Evolutionary conservation across 2,888 invertebrate genomes (phyloP).

Genomic region (Trimorus sp.): DNA sequence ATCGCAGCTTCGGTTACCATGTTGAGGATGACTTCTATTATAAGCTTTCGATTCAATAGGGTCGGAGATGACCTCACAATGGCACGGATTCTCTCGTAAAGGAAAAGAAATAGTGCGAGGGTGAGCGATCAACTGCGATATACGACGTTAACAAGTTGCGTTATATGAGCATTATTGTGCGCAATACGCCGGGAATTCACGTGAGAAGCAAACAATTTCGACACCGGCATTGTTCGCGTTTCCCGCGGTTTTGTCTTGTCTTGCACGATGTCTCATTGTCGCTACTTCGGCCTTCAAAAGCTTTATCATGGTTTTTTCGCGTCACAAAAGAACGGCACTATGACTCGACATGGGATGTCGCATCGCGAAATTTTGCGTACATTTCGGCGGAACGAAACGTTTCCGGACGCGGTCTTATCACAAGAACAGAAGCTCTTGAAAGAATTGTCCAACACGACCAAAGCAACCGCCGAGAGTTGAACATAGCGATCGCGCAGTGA

Average conservation of each 20-base stretch:
- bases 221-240: conserved; percentile 73
- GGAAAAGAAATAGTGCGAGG: conserved; percentile 67
- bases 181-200: conserved; percentile 43
- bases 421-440: no score
- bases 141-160: conserved; percentile 71
- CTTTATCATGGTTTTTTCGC: neutral
- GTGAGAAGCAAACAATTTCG: conserved; percentile 69
- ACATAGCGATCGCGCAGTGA: neutral
- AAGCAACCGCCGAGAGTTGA: no score
- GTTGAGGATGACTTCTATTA: conserved; percentile 70
- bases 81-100: conserved; percentile 67
- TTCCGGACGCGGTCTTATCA: no score
- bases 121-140: conserved; percentile 49
- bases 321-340: neutral
- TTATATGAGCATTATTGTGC: conserved; percentile 62
- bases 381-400: no score
- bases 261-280: conserved; percentile 48
- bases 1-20: conserved; percentile 68
- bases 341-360: no score
- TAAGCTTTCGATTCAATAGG: conserved; percentile 72
- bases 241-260: conserved; percentile 45
- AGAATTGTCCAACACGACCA: no score
- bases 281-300: neutral
- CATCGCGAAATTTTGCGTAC: no score
- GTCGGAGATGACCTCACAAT: conserved; percentile 74